Conservation (phyloP, 2,113 vertebrate species). For the Gobiocypris rarus region DNA sequence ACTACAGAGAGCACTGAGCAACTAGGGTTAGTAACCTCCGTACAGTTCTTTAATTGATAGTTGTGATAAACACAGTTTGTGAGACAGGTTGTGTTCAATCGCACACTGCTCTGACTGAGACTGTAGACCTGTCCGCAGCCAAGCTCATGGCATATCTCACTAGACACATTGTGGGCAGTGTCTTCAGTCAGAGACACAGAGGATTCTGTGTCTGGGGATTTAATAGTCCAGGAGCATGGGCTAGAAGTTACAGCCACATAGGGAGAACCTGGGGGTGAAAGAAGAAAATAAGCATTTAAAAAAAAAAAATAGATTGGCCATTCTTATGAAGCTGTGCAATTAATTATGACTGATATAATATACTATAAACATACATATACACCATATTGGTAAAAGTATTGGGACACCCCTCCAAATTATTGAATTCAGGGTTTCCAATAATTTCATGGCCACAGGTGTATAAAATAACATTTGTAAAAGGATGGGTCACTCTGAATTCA, state of each 20-base stretch:
- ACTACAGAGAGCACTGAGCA: conserved; percentile 56
- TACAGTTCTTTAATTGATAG: conserved; percentile 65
- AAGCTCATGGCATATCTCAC: conserved; percentile 44
- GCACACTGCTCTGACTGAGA: neutral
- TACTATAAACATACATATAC: too few relatives aligned
- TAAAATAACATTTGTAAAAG: too few relatives aligned
- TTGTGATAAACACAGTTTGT: conserved; percentile 58
- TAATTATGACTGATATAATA: too few relatives aligned
- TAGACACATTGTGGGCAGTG: neutral
- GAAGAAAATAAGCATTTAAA: neutral
- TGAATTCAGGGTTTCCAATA: too few relatives aligned
- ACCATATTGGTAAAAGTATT: too few relatives aligned
- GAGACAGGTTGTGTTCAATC: conserved; percentile 56
- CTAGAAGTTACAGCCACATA: conserved; percentile 27
- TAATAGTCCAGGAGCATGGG: conserved; percentile 63
- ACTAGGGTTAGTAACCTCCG: neutral
- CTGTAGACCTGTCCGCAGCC: conserved; percentile 55
- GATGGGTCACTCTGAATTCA: too few relatives aligned
- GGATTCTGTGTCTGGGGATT: conserved; percentile 23
- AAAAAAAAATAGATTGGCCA: neutral
- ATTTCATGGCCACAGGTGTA: too few relatives aligned
- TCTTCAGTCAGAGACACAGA: conserved; percentile 38
- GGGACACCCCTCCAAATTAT: too few relatives aligned
- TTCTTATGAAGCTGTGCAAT: neutral
- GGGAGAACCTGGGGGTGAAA: conserved; percentile 33